phyloP scores from a whole-genome alignment of 2,113 vertebrate genomes.

The Calyptomena viridis region DNA sequence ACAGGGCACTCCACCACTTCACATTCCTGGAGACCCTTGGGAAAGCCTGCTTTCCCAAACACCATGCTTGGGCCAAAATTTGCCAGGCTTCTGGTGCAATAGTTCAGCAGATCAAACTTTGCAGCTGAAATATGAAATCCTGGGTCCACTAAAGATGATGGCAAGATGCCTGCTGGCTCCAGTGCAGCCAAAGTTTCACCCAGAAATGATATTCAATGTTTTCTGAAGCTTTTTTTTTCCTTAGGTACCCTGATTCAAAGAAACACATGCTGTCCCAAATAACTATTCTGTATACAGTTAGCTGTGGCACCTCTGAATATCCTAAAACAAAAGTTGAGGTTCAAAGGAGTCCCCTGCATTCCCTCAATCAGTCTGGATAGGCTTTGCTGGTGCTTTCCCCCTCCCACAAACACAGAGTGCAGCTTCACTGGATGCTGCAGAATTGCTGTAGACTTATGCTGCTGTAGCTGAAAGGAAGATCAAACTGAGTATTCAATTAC shows the following conservation, averaged over 20 bases:
- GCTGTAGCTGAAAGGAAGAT: neutral
- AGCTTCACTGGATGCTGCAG: neutral
- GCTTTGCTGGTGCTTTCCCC: neutral
- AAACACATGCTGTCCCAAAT: neutral
- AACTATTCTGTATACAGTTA: neutral
- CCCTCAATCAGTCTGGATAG: neutral
- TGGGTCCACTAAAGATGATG: neutral
- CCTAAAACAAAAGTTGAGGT: neutral
- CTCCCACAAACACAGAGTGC: neutral
- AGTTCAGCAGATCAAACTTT: neutral
- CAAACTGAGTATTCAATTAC: slow-evolving; percentile 17
- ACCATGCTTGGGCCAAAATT: neutral
- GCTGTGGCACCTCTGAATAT: neutral
- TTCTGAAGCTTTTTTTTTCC: neutral
- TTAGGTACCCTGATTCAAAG: neutral
- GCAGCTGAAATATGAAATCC: neutral
- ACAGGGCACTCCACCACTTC: neutral
- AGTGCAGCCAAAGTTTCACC: neutral
- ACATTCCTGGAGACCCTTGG: neutral
- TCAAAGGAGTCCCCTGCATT: neutral
- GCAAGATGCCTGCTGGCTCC: neutral
- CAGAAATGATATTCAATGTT: neutral
- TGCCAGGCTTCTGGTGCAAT: neutral
- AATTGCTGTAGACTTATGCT: neutral
- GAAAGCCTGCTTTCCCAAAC: neutral